phyloP scores from a whole-genome alignment of 2,797 vertebrate genomes.

The Enteromius fasciolatus region DNA sequence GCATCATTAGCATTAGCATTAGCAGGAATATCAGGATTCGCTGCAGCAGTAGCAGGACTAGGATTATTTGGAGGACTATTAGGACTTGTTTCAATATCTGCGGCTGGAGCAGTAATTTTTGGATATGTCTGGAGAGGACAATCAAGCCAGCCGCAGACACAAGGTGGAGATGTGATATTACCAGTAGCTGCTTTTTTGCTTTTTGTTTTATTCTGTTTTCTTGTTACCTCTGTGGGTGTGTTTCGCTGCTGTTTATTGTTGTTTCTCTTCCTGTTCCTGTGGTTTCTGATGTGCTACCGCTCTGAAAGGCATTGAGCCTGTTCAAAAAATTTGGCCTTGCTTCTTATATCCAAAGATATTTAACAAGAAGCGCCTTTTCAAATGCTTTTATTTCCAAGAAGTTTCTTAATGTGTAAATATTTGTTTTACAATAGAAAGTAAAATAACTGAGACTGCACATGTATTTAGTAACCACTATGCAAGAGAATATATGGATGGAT shows the following conservation, averaged over 20 bases:
- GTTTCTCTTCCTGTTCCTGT: background rate
- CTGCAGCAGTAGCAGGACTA: background rate
- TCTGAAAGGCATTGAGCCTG: background rate
- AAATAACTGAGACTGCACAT: background rate
- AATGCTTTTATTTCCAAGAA: background rate
- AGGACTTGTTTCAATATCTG: background rate
- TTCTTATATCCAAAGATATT: background rate
- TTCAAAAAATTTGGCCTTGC: background rate
- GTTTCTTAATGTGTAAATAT: background rate
- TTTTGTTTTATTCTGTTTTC: conserved; percentile 10
- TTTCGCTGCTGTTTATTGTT: conserved; percentile 8
- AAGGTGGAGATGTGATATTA: background rate
- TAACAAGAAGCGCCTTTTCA: background rate
- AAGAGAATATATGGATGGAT: background rate
- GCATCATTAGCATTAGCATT: background rate
- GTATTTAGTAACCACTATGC: background rate
- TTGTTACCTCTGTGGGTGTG: background rate
- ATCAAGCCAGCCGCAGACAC: background rate
- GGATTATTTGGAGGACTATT: conserved; percentile 1
- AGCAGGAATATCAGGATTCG: background rate
- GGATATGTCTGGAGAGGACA: background rate
- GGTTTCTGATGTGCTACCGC: background rate
- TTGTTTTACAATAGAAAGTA: background rate
- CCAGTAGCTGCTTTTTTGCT: background rate
- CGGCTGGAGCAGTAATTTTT: background rate